A percentile compares a stretch with the other conserved stretches of the same genome.
Evolutionary conservation across 2,888 invertebrate genomes (phyloP).

Genomic region (Barypeithes pellucidus): DNA sequence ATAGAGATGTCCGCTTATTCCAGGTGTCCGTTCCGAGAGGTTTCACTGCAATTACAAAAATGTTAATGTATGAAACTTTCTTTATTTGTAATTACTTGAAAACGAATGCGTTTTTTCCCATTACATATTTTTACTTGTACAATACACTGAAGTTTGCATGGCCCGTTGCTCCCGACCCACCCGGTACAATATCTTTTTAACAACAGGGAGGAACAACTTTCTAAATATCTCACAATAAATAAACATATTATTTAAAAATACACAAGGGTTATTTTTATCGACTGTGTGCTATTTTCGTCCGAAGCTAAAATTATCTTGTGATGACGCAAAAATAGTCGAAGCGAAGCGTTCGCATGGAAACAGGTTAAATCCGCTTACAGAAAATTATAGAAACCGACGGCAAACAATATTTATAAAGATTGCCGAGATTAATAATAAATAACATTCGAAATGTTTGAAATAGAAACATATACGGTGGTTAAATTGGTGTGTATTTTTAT

Average conservation of each 20-base stretch:
- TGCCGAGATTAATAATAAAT: neutral
- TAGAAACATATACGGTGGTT: too few relatives aligned
- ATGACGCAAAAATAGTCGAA: slow-evolving; percentile 21
- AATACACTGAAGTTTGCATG: too few relatives aligned
- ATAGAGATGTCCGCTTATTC: too few relatives aligned
- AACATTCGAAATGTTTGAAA: neutral
- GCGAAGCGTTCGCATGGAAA: slow-evolving; percentile 22
- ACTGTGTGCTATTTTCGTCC: slow-evolving; percentile 9
- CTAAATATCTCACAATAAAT: neutral
- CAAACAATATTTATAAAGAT: slow-evolving; percentile 8
- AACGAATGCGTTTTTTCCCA: too few relatives aligned
- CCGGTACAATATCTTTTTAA: too few relatives aligned
- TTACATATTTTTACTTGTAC: too few relatives aligned
- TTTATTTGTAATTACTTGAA: too few relatives aligned
- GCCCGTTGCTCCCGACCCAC: too few relatives aligned
- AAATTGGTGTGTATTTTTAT: too few relatives aligned
- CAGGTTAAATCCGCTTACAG: slow-evolving; percentile 22
- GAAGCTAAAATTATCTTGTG: slow-evolving; percentile 15
- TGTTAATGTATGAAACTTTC: too few relatives aligned
- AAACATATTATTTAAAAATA: slow-evolving; percentile 22
- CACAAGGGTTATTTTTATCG: slow-evolving; percentile 7
- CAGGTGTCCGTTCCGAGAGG: too few relatives aligned
- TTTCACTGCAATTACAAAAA: too few relatives aligned
- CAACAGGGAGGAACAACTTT: neutral
- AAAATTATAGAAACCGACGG: slow-evolving; percentile 4